phyloP scores from a whole-genome alignment of 2,797 vertebrate species.

The Eremophila alpestris region DNA sequence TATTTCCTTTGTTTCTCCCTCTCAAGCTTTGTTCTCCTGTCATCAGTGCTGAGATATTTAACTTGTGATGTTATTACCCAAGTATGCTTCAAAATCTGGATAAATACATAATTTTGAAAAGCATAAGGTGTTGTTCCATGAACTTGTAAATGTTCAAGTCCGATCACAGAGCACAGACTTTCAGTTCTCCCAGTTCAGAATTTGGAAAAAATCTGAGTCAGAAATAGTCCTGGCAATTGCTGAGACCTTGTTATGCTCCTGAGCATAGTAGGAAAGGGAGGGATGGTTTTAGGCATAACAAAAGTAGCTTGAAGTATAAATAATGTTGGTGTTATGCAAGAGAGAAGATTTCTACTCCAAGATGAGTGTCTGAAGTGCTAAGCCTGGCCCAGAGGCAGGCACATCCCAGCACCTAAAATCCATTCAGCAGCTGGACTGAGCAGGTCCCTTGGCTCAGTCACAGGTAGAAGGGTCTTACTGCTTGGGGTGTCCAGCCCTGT shows the following conservation, averaged over 20 bases:
- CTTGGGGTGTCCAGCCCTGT: neutral
- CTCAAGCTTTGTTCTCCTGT: neutral
- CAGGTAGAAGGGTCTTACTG: accelerated
- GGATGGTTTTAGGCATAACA: neutral
- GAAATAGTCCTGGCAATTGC: neutral
- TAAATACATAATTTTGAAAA: neutral
- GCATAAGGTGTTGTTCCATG: neutral
- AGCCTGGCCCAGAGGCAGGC: neutral
- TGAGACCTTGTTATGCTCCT: neutral
- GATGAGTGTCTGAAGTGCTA: neutral
- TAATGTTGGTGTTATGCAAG: neutral
- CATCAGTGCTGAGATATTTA: neutral
- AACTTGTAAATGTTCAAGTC: neutral
- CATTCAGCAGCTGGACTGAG: neutral
- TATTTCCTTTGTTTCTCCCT: neutral
- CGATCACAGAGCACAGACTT: neutral
- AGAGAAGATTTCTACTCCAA: neutral
- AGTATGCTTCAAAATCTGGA: neutral
- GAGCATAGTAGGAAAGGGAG: neutral
- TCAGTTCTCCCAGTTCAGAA: neutral
- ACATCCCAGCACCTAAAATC: neutral
- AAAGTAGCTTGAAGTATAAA: neutral
- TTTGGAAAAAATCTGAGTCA: neutral
- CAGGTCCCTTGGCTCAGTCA: neutral
- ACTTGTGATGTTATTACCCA: neutral